phyloP scores from a whole-genome alignment of 2,888 invertebrate genomes.

The Eilema sororculum region DNA sequence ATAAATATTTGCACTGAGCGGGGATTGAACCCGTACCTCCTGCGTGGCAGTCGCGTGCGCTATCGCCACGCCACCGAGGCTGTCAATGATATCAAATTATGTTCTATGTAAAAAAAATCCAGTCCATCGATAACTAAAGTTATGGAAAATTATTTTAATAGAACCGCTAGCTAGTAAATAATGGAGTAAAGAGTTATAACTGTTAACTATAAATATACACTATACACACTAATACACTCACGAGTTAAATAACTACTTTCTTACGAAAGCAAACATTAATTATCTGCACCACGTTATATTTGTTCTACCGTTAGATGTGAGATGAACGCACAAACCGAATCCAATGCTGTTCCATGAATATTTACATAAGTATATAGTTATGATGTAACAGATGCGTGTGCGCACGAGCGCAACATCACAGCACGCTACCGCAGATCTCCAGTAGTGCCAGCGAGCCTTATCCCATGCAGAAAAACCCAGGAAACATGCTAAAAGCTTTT shows the following conservation, averaged over 20 bases:
- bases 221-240: too few relatives aligned
- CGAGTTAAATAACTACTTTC: constrained; percentile 1
- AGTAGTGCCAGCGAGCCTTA: constrained; percentile 46
- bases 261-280: constrained; percentile 31
- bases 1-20: too few relatives aligned
- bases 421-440: constrained; percentile 66
- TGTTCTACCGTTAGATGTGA: constrained; percentile 65
- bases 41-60: too few relatives aligned
- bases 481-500: constrained; percentile 67
- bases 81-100: too few relatives aligned
- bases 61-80: too few relatives aligned
- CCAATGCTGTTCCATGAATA: constrained; percentile 58
- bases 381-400: constrained; percentile 70
- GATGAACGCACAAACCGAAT: constrained; percentile 65
- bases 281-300: constrained; percentile 29
- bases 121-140: not conserved
- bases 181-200: not conserved
- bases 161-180: not conserved
- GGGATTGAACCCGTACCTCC: too few relatives aligned
- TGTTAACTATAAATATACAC: not conserved
- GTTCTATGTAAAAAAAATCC: not conserved
- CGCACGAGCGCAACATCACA: constrained; percentile 71
- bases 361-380: constrained; percentile 63
- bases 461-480: constrained; percentile 75
- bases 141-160: not conserved